Evolutionary conservation across 1,140 invertebrate species (phyloP), one percentile per base, ranked within the genome.

Genomic region (Tetramorium simillimum): DNA sequence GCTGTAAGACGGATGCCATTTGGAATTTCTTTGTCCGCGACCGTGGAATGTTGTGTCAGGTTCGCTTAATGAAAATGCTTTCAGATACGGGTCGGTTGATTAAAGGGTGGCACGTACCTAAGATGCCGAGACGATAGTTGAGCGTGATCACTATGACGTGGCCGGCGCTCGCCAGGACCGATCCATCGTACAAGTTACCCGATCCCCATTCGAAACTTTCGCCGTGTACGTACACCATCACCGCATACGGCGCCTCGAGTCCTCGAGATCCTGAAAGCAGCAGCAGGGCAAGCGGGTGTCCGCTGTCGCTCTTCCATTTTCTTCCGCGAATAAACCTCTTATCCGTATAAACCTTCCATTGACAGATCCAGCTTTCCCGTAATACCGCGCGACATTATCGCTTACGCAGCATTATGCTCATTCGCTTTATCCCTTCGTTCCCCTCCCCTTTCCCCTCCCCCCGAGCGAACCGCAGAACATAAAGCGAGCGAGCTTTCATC

Each of bases 111-210:
- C 67, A 91, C 96, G 96, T 96, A 98, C 98, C 98, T 92, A 99
- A 95, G 87, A 98, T 96, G 80, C 98, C 98, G 85, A 99, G 96
- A 85, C 98, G 96, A 96, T 98, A 98, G 96, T 98, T 99, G 90
- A 99, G 95, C 46, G 97, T 98, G 91, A 99, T 96, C 92, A 99
- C 98, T 92, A 99, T 98, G 86, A 99, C 97, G 94, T 98, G 97
- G 77, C 98, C 98, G 92, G 97, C 97, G 89, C 98, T 98, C 40
- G 98, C 97, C 40, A 99, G 96, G n/a, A 98, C 97, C 88, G 97
- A 97, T 80, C 98, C 98, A 94, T 99, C 98, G 94, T 98, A 98
- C 65, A 97, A 96, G 95, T 98, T 98, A 78, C 97, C 98, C 9
- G 97, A 97, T 90, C 98, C 98, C 96, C 97, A 98, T 94, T 98